Conservation (phyloP, 2,113 vertebrate genomes). For the Anseranas semipalmata region DNA sequence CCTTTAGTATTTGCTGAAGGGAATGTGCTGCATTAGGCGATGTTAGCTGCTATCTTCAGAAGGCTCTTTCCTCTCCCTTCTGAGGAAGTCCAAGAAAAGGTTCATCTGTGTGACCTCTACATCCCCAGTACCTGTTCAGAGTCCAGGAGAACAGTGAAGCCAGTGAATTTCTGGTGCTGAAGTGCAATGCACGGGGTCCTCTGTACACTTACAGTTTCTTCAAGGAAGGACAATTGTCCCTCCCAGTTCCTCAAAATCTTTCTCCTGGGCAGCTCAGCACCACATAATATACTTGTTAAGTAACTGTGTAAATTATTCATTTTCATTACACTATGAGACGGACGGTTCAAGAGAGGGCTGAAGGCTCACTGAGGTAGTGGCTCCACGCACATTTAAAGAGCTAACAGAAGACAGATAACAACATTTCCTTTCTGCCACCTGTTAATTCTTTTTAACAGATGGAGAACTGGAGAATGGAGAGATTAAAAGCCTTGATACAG, state of each 20-base stretch:
- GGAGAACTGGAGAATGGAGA: constrained; percentile 49
- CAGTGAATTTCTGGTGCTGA: background rate
- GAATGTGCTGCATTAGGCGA: accelerated
- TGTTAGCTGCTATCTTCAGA: background rate
- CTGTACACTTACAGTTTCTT: background rate
- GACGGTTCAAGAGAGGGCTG: background rate
- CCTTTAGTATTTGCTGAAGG: background rate
- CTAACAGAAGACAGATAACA: constrained; percentile 55
- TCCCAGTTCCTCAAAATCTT: background rate
- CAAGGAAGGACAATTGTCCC: background rate
- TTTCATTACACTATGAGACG: background rate
- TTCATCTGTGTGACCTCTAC: accelerated
- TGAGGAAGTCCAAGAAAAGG: background rate
- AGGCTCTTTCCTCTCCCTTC: background rate
- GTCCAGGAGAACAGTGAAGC: background rate
- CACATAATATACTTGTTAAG: background rate
- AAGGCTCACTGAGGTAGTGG: background rate
- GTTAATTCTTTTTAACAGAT: constrained; percentile 69
- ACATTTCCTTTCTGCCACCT: constrained; percentile 66
- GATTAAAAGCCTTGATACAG: constrained; percentile 68
- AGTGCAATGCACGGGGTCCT: background rate
- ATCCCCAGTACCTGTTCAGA: background rate
- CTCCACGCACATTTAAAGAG: background rate
- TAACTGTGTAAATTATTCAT: background rate
- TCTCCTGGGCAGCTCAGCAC: background rate